A percentile compares a stretch with the other conserved stretches of the same genome.
Evolutionary conservation across 92 coral and sea anemone species (phyloP).

Genomic region (Heliopora coerulea): DNA sequence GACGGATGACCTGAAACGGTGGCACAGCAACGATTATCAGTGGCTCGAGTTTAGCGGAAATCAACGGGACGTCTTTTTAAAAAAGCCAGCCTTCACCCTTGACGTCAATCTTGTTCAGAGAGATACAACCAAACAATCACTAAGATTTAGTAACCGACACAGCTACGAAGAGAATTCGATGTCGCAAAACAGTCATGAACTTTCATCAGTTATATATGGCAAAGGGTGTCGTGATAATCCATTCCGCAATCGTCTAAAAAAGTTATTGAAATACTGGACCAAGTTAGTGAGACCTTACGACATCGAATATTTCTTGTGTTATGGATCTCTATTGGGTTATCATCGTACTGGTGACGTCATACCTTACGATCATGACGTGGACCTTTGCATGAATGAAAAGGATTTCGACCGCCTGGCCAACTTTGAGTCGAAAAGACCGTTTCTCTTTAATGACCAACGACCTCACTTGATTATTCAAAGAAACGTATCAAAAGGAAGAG

Average conservation of each 20-base stretch:
- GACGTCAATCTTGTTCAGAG: too few species aligned
- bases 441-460: slow-evolving; percentile 5
- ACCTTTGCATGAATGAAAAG: slow-evolving; percentile 15
- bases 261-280: slow-evolving; percentile 18
- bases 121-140: too few species aligned
- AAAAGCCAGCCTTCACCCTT: too few species aligned
- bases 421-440: slow-evolving; percentile 9
- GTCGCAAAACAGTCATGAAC: not conserved
- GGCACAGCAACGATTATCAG: not conserved
- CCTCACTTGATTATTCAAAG: slow-evolving; percentile 32
- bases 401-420: slow-evolving; percentile 2
- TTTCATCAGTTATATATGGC: slow-evolving; percentile 11
- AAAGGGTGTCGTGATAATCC: slow-evolving; percentile 38
- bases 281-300: not conserved
- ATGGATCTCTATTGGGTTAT: slow-evolving; percentile 41
- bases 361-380: slow-evolving; percentile 34
- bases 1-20: too few species aligned
- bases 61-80: too few species aligned
- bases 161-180: not conserved
- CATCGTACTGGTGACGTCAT: slow-evolving; percentile 26
- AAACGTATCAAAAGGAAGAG: not conserved
- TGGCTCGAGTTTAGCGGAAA: not conserved
- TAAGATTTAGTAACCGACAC: too few species aligned
- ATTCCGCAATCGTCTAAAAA: not conserved
- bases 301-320: slow-evolving; percentile 22